Base-by-base conservation (phyloP, 2,888 invertebrate genomes). In the Blomia tropicalis region DNA sequence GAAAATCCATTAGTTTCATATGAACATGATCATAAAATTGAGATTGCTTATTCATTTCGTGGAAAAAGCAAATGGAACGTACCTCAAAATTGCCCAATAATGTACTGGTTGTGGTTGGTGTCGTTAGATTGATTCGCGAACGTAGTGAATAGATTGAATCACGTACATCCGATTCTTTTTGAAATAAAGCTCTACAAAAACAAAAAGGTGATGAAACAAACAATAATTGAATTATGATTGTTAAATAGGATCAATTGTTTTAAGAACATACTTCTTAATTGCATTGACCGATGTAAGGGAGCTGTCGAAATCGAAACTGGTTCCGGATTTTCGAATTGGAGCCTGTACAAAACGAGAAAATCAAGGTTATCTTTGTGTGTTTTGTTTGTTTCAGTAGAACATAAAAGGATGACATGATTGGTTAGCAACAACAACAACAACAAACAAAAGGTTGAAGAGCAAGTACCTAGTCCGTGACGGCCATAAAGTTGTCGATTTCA, bases 261-360 rank as follows among this genome's bases (percentile, higher is more conserved):
- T 61, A 59, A 54, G 22, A 44, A 70, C 71, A 70, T 71, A 86
- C 86, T 84, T 86, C 76, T 85, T 83, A 68, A 87, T 86, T 43
- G 85, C 85, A 62, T 84, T 82, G 30, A 85, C 82, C 63, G 69
- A 63, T 58, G 67, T 69, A 23, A 88, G 80, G 43, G 82, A 81
- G 70, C 84, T 83, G 75, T 89, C 89, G 70, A 84, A 89, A 72
- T 86, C 87, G 73, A 89, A 88, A 70, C 84, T 81, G 61, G 82
- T 83, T 2, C 85, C 84, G 41, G 65, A 67, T 59, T 83, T 78
- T 51, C 87, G 76, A 65, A 86, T 74, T 0, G 89, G 89, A 1
- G 88, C 76, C 75, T 76, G 69, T 61, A 70, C 65, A 47, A 60
- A 58, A 27, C n/a, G n/a, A n/a, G n/a, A n/a, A n/a, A n/a, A n/a